These are phyloP conservation scores for Temnopleurus reevesii DNA, from an alignment of 53 echinoderm and acorn worm genomes.

Conservation along the genomic window DNA sequence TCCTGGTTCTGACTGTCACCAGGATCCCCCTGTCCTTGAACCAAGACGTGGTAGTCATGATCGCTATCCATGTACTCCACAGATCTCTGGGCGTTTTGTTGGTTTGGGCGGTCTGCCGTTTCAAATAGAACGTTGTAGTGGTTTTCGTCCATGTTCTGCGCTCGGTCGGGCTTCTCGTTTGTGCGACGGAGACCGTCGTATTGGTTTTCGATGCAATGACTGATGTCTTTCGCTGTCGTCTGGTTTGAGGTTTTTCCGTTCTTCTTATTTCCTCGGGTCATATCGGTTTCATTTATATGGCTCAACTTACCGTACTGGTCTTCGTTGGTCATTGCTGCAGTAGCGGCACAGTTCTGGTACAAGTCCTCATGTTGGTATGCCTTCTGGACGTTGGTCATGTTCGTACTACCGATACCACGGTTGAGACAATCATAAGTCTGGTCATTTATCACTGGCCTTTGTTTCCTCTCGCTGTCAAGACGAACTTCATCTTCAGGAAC, in stretches of 20 bases:
- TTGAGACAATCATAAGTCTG: not conserved
- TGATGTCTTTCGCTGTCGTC: too few relatives aligned
- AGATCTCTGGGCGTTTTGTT: not conserved
- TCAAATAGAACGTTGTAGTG: not conserved
- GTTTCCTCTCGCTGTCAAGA: not conserved
- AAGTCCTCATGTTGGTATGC: not conserved
- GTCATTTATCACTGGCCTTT: not conserved
- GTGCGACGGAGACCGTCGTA: not conserved
- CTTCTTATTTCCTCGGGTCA: not conserved
- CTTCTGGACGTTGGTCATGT: not conserved
- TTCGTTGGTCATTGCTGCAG: not conserved
- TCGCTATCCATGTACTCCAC: not conserved
- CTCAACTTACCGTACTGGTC: not conserved
- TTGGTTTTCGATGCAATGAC: not conserved
- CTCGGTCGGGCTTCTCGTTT: not conserved
- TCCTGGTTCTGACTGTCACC: not conserved
- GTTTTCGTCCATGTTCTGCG: not conserved
- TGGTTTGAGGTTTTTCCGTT: not conserved
- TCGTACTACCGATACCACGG: not conserved
- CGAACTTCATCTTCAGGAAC: too few relatives aligned
- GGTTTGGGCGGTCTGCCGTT: too few relatives aligned
- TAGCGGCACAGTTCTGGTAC: too few relatives aligned
- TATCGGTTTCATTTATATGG: not conserved
- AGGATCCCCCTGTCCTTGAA: not conserved
- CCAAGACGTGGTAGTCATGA: not conserved